phyloP scores from a whole-genome alignment of 2,113 vertebrate species.

The Aptenodytes patagonicus region DNA sequence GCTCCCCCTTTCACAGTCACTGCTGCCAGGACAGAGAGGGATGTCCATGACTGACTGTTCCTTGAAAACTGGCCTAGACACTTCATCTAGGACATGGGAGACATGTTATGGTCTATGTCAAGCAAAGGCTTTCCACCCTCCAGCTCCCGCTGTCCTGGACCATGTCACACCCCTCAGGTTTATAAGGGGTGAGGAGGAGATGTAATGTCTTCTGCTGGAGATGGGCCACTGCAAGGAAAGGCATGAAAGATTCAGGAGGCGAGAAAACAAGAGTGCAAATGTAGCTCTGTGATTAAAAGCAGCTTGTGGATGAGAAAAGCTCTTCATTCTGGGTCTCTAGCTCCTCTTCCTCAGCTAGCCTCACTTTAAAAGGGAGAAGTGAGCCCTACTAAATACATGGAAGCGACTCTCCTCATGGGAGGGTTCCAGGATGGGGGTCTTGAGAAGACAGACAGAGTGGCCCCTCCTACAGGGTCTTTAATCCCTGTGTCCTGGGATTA shows the following conservation, averaged over 20 bases:
- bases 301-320: background rate
- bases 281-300: background rate
- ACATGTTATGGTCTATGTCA: background rate
- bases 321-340: background rate
- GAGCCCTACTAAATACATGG: background rate
- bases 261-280: background rate
- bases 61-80: background rate
- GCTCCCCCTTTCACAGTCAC: background rate
- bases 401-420: background rate
- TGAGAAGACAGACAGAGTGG: background rate
- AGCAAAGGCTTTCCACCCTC: background rate
- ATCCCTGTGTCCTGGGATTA: background rate
- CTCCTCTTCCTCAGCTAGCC: background rate
- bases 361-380: background rate
- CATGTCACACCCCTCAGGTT: background rate
- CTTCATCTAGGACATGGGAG: background rate
- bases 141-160: background rate
- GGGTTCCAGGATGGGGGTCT: background rate
- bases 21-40: background rate
- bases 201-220: background rate
- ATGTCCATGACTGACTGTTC: background rate
- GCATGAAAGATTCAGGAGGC: background rate
- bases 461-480: background rate
- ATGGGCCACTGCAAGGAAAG: background rate
- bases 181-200: background rate